Base-by-base conservation (phyloP, 2,888 invertebrate species). In the Pyrrhosoma nymphula region DNA sequence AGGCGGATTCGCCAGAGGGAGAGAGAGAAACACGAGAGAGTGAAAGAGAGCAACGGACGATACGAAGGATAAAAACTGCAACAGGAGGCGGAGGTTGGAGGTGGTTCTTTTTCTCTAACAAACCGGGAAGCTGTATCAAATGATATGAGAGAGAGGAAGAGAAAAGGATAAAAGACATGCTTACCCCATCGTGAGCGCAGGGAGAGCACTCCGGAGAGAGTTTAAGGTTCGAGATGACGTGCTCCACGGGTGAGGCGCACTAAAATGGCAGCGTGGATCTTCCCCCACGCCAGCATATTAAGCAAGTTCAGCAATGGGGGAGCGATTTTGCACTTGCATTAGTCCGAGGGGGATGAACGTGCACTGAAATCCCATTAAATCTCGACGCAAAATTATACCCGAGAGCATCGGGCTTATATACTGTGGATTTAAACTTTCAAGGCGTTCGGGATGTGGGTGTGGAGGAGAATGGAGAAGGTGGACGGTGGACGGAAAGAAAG, bases 31-130 rank as follows among this genome's bases (percentile, higher is more conserved):
- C 35, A 26, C 82, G 0, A 26, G 89, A 47, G n/a, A 26, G 89
- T 23, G n/a, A 39, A 26, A 88, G 23, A 39, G 88, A n/a, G 23
- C 60, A 16, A 60, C 60, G 60, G 60, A 60, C 16, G 60, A 26
- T 55, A n/a, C n/a, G 4, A 89, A 55, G 89, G 89, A 55, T 56
- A 56, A 82, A 69, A 82, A 30, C 82, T 82, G 82, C 82, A 82
- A 82, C 82, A 82, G 82, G 35, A 35, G 35, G 30, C 8, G 82
- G 35, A 35, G 35, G 30, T 8, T 20, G 69, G 23, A 26, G 69
- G 69, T 26, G 26, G 82, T 82, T 82, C 82, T 35, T 35, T 82
- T 35, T 82, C 12, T 16, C 30, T 82, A 35, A 82, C 35, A 82
- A 35, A 82, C 82, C 82, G 30, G 82, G 69, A n/a, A 20, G 69